These are phyloP conservation scores for Oryzias curvinotus DNA, from an alignment of 2,113 vertebrate genomes.

Conservation along the genomic window DNA sequence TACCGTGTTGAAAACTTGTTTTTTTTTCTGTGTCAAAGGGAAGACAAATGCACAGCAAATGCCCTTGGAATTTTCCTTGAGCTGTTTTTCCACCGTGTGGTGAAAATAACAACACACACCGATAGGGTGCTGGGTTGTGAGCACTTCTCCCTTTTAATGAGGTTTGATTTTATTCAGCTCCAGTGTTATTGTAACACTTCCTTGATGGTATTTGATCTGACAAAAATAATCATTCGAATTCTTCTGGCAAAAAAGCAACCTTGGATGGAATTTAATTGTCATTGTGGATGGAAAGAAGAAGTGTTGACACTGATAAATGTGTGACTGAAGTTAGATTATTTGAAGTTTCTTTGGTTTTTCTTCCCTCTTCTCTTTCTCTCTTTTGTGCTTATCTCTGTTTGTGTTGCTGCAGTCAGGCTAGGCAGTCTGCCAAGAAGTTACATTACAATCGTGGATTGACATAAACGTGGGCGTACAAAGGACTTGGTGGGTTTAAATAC, in stretches of 20 bases:
- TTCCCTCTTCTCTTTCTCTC: constrained; percentile 33
- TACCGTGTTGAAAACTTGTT: constrained; percentile 57
- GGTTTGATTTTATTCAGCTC: constrained; percentile 54
- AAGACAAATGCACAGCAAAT: constrained; percentile 71
- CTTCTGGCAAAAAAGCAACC: constrained; percentile 61
- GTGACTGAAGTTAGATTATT: constrained; percentile 61
- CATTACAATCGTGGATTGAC: constrained; percentile 67
- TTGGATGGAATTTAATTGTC: constrained; percentile 69
- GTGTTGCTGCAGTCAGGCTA: constrained; percentile 59
- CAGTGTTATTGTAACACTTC: constrained; percentile 52
- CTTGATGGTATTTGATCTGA: constrained; percentile 63
- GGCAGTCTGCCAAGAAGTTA: constrained; percentile 67
- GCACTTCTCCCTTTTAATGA: constrained; percentile 62
- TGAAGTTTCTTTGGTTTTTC: constrained; percentile 43
- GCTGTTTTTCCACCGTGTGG: constrained; percentile 47
- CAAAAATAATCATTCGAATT: constrained; percentile 57
- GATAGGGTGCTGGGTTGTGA: constrained; percentile 55
- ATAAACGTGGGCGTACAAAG: constrained; percentile 72
- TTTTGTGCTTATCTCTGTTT: constrained; percentile 69
- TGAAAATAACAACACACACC: constrained; percentile 62
- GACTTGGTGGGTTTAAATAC: constrained; percentile 70
- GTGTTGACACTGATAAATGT: constrained; percentile 59
- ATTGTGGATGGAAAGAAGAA: constrained; percentile 60
- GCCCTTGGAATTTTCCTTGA: constrained; percentile 65
- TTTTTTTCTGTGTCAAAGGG: constrained; percentile 38